Evolutionary conservation across 2,888 invertebrate species (phyloP).

Genomic region (Eutolmus rufibarbis): DNA sequence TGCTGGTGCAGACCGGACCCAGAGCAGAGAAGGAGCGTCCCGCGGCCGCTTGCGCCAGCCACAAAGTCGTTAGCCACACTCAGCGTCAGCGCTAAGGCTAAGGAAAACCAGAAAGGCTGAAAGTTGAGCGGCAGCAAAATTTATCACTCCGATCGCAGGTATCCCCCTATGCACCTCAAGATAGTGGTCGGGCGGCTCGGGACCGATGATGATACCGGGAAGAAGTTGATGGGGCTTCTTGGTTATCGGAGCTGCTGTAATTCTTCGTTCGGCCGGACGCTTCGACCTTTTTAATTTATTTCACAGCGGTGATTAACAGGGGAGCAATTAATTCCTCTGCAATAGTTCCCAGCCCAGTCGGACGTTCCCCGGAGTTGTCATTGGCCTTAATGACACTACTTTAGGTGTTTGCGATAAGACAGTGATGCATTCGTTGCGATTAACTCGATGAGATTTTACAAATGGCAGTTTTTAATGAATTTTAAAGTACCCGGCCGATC

Average conservation of each 20-base stretch:
- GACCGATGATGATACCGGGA: neutral
- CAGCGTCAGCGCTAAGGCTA: neutral
- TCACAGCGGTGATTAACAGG: constrained; percentile 30
- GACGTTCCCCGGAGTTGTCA: constrained; percentile 31
- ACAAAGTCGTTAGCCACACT: constrained; percentile 2
- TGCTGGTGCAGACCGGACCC: neutral
- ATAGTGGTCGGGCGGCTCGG: neutral
- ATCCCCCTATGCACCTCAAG: constrained; percentile 19
- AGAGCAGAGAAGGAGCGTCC: neutral
- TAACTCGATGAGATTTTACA: constrained; percentile 17
- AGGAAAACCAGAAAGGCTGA: constrained; percentile 17
- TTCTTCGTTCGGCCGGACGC: neutral
- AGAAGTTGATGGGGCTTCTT: neutral
- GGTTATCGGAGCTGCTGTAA: constrained; percentile 16
- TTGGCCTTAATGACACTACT: constrained; percentile 40
- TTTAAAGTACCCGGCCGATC: neutral
- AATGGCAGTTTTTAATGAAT: constrained; percentile 16
- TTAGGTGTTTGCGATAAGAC: constrained; percentile 40
- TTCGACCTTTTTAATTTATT: constrained; percentile 31
- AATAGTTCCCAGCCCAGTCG: constrained; percentile 25
- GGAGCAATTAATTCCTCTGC: constrained; percentile 19
- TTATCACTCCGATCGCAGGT: constrained; percentile 33
- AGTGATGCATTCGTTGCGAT: constrained; percentile 26
- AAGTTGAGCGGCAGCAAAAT: constrained; percentile 35
- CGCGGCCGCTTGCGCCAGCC: neutral